Conservation (phyloP, 2,797 vertebrate genomes). For the Sebastes iracundus region DNA sequence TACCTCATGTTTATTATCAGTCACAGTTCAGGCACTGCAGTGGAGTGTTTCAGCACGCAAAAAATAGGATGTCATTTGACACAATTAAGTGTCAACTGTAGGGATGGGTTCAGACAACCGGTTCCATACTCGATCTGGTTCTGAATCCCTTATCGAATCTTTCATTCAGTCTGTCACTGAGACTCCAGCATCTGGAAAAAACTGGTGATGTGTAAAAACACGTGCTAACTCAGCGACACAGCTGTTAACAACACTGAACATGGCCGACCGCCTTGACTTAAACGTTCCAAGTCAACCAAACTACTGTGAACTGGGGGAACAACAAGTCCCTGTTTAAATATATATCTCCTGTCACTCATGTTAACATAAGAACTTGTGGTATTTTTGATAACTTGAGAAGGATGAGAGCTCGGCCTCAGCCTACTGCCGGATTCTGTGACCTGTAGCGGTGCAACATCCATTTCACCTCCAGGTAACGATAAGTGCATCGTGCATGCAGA, state of each 20-base stretch:
- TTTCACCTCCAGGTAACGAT: background rate
- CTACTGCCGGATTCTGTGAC: background rate
- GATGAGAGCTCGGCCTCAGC: background rate
- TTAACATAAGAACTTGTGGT: background rate
- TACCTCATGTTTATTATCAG: background rate
- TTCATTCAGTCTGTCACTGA: background rate
- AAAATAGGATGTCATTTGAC: background rate
- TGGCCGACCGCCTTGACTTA: background rate
- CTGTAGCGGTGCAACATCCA: background rate
- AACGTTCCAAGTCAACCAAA: background rate
- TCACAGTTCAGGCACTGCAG: background rate
- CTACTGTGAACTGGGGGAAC: background rate
- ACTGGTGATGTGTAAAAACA: background rate
- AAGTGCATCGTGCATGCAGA: too few relatives aligned
- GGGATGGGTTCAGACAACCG: background rate
- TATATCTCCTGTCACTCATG: background rate
- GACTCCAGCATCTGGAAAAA: background rate
- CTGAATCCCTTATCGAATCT: background rate
- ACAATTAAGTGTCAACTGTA: background rate
- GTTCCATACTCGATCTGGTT: background rate
- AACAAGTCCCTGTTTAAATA: background rate
- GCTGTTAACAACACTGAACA: background rate
- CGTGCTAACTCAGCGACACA: background rate
- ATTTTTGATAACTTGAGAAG: background rate
- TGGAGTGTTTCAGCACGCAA: background rate